Evolutionary conservation across 1,140 invertebrate genomes (phyloP).

Genomic region (Parasteatoda tepidariorum): DNA sequence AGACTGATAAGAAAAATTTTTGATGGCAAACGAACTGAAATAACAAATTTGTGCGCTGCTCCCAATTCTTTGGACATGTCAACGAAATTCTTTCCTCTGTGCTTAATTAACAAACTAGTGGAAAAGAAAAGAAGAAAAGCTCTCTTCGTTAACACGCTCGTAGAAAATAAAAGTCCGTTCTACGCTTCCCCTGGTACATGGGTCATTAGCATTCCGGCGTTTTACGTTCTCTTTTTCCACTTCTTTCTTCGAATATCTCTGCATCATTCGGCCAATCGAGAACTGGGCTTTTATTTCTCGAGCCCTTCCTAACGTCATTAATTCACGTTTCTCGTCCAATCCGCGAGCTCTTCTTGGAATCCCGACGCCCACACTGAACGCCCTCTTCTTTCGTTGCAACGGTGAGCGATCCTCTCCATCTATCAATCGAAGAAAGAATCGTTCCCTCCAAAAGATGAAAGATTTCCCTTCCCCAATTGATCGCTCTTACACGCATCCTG

Average conservation of each 20-base stretch:
- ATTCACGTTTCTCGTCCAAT: constrained; percentile 54
- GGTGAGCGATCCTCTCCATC: constrained; percentile 20
- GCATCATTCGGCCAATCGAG: constrained; percentile 28
- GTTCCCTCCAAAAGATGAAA: constrained; percentile 27
- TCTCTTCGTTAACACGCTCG: constrained; percentile 55
- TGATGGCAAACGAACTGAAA: constrained; percentile 60
- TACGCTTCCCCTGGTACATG: constrained; percentile 11
- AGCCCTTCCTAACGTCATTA: constrained; percentile 52
- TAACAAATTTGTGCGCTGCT: constrained; percentile 54
- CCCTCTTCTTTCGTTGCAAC: constrained; percentile 42
- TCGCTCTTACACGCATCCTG: background rate
- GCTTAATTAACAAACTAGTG: constrained; percentile 60
- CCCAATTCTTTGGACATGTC: constrained; percentile 55
- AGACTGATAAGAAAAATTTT: constrained; percentile 58
- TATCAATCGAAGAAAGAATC: constrained; percentile 57
- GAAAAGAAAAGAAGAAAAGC: constrained; percentile 32
- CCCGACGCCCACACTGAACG: constrained; percentile 37
- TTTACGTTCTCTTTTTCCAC: constrained; percentile 35
- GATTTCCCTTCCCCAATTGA: constrained; percentile 15
- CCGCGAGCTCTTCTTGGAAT: constrained; percentile 47
- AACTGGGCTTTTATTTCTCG: constrained; percentile 44
- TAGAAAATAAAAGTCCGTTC: constrained; percentile 54
- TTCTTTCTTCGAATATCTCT: constrained; percentile 39
- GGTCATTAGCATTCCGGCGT: constrained; percentile 50
- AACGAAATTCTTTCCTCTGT: constrained; percentile 51